These are phyloP conservation scores for Orchesella cincta DNA, from an alignment of 1,140 invertebrate species.

Conservation along the genomic window DNA sequence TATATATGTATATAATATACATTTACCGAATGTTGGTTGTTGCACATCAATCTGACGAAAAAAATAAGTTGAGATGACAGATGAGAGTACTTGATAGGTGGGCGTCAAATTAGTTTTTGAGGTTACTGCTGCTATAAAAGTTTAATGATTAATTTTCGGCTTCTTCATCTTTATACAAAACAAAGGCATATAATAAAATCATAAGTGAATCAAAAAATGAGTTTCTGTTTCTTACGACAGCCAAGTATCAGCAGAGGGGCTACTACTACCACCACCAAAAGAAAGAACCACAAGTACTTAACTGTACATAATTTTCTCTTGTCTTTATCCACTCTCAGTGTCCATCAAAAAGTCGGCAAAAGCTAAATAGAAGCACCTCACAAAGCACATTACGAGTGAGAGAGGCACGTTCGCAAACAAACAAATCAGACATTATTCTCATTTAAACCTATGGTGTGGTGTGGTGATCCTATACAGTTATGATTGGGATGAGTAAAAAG, in stretches of 20 bases:
- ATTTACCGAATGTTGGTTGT: too few species aligned
- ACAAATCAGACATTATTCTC: background rate
- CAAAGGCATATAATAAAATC: conserved; percentile 4
- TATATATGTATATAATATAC: too few species aligned
- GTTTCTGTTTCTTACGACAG: too few species aligned
- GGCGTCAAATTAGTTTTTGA: conserved; percentile 27
- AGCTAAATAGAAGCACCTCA: background rate
- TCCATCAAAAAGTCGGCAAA: conserved; percentile 10
- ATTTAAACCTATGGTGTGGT: background rate
- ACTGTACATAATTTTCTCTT: background rate
- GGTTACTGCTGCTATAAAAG: conserved; percentile 13
- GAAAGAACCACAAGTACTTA: background rate
- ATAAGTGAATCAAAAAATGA: conserved; percentile 7
- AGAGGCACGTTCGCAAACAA: background rate
- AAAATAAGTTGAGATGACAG: conserved; percentile 6
- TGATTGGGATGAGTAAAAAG: background rate
- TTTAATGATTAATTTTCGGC: background rate
- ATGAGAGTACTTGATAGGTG: conserved; percentile 19
- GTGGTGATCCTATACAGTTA: background rate
- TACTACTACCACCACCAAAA: background rate
- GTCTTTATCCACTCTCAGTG: background rate
- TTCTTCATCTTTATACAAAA: background rate
- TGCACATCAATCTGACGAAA: too few species aligned
- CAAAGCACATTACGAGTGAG: background rate
- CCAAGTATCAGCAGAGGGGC: too few species aligned